These are phyloP conservation scores for Epiblema foenella DNA, from an alignment of 2,888 invertebrate species.

Conservation along the genomic window DNA sequence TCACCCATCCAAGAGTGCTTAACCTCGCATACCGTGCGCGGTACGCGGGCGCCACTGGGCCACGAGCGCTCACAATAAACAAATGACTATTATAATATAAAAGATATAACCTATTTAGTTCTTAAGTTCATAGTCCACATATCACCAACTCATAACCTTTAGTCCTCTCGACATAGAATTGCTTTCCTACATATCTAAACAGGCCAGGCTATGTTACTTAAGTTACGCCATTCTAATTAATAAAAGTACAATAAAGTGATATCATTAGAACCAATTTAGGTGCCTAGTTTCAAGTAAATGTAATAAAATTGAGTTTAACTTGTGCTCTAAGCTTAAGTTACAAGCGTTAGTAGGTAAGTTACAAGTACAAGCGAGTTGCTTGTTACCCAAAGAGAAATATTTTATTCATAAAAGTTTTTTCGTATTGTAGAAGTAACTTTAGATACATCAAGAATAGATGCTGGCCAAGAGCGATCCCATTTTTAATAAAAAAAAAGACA, in stretches of 20 bases:
- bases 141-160: neutral
- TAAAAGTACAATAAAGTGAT: neutral
- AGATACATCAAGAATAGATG: too few relatives aligned
- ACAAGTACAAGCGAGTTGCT: neutral
- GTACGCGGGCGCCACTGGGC: too few relatives aligned
- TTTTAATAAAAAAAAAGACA: too few relatives aligned
- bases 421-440: too few relatives aligned
- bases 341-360: neutral
- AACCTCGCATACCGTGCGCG: too few relatives aligned
- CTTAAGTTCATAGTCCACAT: neutral
- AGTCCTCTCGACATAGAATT: neutral
- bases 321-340: neutral
- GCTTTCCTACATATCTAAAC: neutral
- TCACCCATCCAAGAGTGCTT: too few relatives aligned
- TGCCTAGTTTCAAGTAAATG: neutral
- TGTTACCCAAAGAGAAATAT: too few relatives aligned
- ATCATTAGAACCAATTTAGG: neutral
- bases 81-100: too few relatives aligned
- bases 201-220: neutral
- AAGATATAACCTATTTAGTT: neutral
- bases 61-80: too few relatives aligned
- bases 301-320: neutral
- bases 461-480: too few relatives aligned
- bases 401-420: too few relatives aligned
- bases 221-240: neutral